Conservation (phyloP, 53 echinoderm and acorn worm genomes). For the Stichopus horrens region DNA sequence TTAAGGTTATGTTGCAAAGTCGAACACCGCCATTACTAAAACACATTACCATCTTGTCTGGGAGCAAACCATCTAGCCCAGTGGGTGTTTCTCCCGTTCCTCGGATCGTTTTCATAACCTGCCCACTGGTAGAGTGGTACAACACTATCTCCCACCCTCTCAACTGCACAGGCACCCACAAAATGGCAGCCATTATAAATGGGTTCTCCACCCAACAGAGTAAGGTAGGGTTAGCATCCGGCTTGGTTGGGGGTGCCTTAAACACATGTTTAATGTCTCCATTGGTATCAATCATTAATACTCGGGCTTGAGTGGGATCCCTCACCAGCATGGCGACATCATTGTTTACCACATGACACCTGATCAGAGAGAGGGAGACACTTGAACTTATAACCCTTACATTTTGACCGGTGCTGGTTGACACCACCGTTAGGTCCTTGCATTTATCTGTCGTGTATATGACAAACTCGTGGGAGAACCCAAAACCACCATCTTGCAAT, state of each 20-base stretch:
- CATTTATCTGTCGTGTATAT: slow-evolving; percentile 31
- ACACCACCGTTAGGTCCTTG: slow-evolving; percentile 42
- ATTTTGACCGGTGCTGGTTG: slow-evolving; percentile 13
- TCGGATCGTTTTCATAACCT: slow-evolving; percentile 2
- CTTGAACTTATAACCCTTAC: slow-evolving; percentile 16
- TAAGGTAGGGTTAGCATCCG: slow-evolving; percentile 30
- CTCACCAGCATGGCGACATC: slow-evolving; percentile 14
- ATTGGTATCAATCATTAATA: slow-evolving; percentile 21
- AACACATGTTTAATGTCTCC: slow-evolving; percentile 27
- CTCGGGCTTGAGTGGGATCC: not conserved
- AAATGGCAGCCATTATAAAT: slow-evolving; percentile 12
- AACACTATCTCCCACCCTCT: slow-evolving; percentile 33
- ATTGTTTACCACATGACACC: slow-evolving; percentile 12
- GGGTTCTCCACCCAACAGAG: slow-evolving; percentile 41
- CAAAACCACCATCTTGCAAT: not conserved
- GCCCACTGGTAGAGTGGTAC: slow-evolving; percentile 13
- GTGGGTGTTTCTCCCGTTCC: slow-evolving; percentile 17
- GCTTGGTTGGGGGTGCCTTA: slow-evolving; percentile 1
- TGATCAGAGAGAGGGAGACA: slow-evolving; percentile 17
- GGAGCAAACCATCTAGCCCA: slow-evolving; percentile 40
- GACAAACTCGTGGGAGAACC: slow-evolving; percentile 32
- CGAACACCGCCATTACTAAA: slow-evolving; percentile 30
- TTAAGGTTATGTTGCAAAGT: not conserved
- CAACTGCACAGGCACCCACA: slow-evolving; percentile 33
- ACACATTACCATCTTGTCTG: slow-evolving; percentile 42